Percentiles rank a stretch among this genome's conserved stretches.
Evolutionary conservation across 2,113 vertebrate species (phyloP).

Genomic region (Eurystomus gularis): DNA sequence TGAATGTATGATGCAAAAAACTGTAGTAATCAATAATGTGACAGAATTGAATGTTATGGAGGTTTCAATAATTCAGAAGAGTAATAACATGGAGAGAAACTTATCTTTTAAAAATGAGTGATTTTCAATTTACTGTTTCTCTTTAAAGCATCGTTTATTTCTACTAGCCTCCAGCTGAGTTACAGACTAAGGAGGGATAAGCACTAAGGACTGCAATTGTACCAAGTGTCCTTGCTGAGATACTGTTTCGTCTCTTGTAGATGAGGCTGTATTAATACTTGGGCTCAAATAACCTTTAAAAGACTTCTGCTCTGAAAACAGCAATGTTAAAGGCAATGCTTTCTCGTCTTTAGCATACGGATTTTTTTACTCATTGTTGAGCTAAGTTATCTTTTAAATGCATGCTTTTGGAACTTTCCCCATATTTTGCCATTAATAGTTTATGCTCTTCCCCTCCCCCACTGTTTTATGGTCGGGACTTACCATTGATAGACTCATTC

Average conservation of each 20-base stretch:
- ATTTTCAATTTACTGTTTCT: conserved; percentile 8
- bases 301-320: not conserved
- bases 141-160: not conserved
- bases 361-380: not conserved
- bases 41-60: not conserved
- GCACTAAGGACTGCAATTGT: not conserved
- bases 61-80: not conserved
- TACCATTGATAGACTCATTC: not conserved
- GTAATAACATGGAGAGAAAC: not conserved
- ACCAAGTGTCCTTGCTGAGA: conserved; percentile 24
- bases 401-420: not conserved
- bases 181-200: not conserved
- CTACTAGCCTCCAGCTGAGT: conserved; percentile 4
- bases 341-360: not conserved
- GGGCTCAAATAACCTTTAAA: not conserved
- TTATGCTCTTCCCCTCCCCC: not conserved
- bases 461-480: not conserved
- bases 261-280: not conserved
- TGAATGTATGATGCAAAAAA: not conserved
- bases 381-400: not conserved
- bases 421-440: not conserved
- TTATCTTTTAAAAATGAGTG: not conserved
- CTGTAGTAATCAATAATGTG: not conserved
- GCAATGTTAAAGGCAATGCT: not conserved
- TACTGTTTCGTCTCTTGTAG: conserved; percentile 2